Conservation (phyloP, 2,113 vertebrate species). For the Caranx melampygus region DNA sequence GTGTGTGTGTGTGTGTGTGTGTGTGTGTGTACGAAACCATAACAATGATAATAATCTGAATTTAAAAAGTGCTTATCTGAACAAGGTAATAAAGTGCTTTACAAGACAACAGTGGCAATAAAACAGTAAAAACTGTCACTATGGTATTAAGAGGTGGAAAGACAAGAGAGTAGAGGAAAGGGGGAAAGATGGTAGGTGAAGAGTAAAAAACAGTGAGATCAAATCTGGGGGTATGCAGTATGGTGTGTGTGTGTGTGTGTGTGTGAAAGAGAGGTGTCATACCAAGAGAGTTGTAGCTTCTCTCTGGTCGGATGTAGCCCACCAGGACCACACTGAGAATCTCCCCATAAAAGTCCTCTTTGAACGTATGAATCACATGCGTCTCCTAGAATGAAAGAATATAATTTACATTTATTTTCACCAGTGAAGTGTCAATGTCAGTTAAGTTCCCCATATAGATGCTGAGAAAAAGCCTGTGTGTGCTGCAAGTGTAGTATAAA, state of each 20-base stretch:
- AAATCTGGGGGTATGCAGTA: not conserved
- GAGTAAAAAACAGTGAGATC: not conserved
- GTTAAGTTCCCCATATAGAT: too few species aligned
- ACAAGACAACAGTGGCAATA: too few species aligned
- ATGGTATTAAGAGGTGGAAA: not conserved
- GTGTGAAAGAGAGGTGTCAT: slow-evolving; percentile 22
- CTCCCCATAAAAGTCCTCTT: slow-evolving; percentile 96
- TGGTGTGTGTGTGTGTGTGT: not conserved
- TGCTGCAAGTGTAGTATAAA: too few species aligned
- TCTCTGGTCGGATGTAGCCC: slow-evolving; percentile 96
- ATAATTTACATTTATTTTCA: not conserved
- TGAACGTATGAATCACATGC: slow-evolving; percentile 94
- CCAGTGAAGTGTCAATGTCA: not conserved
- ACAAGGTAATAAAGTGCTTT: too few species aligned
- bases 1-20: too few species aligned
- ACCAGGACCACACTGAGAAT: slow-evolving; percentile 91
- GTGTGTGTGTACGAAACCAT: too few species aligned
- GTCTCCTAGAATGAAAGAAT: slow-evolving; percentile 86
- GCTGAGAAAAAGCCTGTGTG: too few species aligned
- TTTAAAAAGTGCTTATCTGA: too few species aligned
- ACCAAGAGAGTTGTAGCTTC: slow-evolving; percentile 93
- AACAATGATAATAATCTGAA: too few species aligned
- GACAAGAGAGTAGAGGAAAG: not conserved
- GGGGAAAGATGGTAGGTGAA: not conserved
- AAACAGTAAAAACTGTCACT: too few species aligned